Evolutionary conservation across 2,797 vertebrate genomes (phyloP).

Genomic region (Sphaeramia orbicularis): DNA sequence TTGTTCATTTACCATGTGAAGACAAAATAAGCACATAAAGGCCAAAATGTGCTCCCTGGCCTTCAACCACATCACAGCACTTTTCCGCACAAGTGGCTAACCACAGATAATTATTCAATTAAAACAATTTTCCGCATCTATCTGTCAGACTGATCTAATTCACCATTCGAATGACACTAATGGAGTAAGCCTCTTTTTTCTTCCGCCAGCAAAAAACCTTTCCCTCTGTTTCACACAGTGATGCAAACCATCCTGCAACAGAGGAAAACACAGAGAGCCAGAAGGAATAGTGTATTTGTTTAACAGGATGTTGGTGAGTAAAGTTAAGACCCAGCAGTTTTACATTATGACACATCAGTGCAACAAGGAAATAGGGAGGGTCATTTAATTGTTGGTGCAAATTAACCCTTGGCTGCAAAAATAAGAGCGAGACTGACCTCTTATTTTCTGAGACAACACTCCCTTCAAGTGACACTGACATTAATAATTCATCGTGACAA

Average conservation of each 20-base stretch:
- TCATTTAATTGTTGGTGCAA: slow-evolving; percentile 70
- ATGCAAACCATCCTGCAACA: slow-evolving; percentile 56
- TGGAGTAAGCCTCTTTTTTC: slow-evolving; percentile 63
- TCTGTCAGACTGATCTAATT: slow-evolving; percentile 82
- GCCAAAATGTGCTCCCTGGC: slow-evolving; percentile 70
- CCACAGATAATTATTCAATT: slow-evolving; percentile 84
- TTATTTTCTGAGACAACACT: slow-evolving; percentile 71
- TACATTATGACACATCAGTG: slow-evolving; percentile 28
- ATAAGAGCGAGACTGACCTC: slow-evolving; percentile 49
- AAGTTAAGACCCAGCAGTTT: slow-evolving; percentile 55
- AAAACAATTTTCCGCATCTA: slow-evolving; percentile 83
- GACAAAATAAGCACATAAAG: slow-evolving; percentile 78
- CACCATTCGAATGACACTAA: slow-evolving; percentile 73
- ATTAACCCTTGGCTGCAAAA: slow-evolving; percentile 68
- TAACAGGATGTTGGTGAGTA: slow-evolving; percentile 67
- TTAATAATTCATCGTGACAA: slow-evolving; percentile 70
- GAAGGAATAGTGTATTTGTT: slow-evolving; percentile 57
- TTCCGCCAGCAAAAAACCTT: slow-evolving; percentile 62
- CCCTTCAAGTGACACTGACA: slow-evolving; percentile 52
- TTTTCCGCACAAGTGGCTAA: slow-evolving; percentile 80
- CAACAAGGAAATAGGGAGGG: slow-evolving; percentile 58
- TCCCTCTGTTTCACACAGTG: slow-evolving; percentile 52
- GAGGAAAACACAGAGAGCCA: slow-evolving; percentile 47
- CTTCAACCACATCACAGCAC: slow-evolving; percentile 73
- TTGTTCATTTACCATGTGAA: slow-evolving; percentile 80